Percentiles rank a stretch among this genome's conserved stretches.
phyloP scores from a whole-genome alignment of 2,113 vertebrate species.

The Xiphorhynchus elegans region DNA sequence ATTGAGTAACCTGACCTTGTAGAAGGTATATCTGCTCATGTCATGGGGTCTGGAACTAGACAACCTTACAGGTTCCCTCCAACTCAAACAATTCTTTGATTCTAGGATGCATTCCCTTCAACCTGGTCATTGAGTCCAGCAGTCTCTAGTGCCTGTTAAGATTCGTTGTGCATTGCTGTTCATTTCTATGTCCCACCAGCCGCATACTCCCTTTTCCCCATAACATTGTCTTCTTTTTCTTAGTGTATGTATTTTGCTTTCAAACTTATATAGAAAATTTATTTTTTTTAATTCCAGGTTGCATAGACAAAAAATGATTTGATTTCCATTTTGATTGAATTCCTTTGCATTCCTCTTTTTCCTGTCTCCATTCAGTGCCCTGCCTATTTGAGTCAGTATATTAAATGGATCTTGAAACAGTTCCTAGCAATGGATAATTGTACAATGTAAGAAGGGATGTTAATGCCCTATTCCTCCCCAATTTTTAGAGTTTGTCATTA shows the following conservation, averaged over 20 bases:
- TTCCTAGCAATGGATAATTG: neutral
- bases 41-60: neutral
- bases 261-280: neutral
- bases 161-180: neutral
- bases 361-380: neutral
- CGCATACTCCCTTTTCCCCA: neutral
- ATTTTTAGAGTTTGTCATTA: neutral
- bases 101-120: neutral
- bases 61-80: neutral
- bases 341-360: neutral
- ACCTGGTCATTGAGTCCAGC: neutral
- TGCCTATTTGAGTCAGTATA: neutral
- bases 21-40: neutral
- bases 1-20: neutral
- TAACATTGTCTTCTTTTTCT: neutral
- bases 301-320: neutral
- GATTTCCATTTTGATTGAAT: neutral
- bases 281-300: neutral
- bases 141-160: neutral
- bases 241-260: neutral
- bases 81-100: neutral
- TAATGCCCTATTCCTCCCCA: rapidly evolving
- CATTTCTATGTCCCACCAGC: neutral
- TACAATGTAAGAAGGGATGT: neutral
- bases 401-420: neutral